Percentiles rank a stretch among this genome's conserved stretches.
Conservation (phyloP, 2,797 vertebrate genomes). For the Sebastes matsubarae region DNA sequence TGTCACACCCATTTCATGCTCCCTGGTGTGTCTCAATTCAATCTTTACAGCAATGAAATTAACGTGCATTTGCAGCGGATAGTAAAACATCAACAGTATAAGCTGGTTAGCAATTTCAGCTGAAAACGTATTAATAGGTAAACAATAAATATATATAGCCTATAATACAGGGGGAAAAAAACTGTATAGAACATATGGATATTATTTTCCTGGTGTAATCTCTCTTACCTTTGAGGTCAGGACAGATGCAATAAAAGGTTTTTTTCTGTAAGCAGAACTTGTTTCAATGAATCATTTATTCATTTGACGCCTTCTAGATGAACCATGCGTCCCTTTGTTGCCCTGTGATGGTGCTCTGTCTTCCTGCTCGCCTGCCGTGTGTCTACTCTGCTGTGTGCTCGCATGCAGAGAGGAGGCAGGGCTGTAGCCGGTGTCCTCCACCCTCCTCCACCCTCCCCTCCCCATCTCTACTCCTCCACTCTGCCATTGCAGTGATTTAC, state of each 20-base stretch:
- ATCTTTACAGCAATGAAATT: background rate
- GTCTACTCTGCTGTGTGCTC: conserved; percentile 52
- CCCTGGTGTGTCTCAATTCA: conserved; percentile 2
- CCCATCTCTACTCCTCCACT: background rate
- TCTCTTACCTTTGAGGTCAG: conserved; percentile 66
- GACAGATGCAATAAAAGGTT: conserved; percentile 39
- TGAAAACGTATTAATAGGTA: background rate
- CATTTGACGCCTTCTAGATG: conserved; percentile 34
- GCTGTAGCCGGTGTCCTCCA: conserved; percentile 69
- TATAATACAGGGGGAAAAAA: background rate
- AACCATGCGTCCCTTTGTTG: conserved; percentile 72
- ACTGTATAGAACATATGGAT: background rate
- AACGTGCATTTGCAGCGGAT: background rate
- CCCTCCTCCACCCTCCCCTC: conserved; percentile 31
- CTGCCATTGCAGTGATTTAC: conserved; percentile 74
- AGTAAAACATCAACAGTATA: background rate
- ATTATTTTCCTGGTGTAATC: background rate
- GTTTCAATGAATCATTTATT: conserved; percentile 47
- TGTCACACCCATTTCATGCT: conserved; percentile 76
- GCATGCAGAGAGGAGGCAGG: conserved; percentile 69
- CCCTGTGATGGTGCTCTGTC: conserved; percentile 44
- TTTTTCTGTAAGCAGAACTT: background rate
- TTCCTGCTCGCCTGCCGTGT: conserved; percentile 42
- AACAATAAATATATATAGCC: background rate
- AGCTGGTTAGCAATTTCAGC: background rate